phyloP scores from a whole-genome alignment of 2,888 invertebrate species.

The Eurois occulta region DNA sequence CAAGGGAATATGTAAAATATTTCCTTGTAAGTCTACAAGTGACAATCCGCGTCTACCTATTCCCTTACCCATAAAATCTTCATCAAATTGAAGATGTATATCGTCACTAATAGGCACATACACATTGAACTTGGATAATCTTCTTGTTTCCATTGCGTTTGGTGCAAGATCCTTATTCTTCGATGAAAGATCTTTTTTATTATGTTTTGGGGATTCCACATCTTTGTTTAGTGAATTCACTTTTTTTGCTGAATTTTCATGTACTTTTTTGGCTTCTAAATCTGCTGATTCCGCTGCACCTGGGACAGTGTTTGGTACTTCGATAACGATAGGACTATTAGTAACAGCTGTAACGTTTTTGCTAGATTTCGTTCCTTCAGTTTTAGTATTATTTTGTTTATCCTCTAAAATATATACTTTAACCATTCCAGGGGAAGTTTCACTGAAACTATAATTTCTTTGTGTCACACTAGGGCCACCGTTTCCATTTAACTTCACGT shows the following conservation, averaged over 20 bases:
- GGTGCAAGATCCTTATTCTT: background rate
- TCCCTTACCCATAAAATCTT: constrained; percentile 21
- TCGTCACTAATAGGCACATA: constrained; percentile 63
- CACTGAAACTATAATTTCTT: constrained; percentile 4
- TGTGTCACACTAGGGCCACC: constrained; percentile 35
- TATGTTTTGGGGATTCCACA: background rate
- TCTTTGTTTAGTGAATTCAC: background rate
- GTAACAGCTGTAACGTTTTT: background rate
- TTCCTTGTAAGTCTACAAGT: constrained; percentile 38
- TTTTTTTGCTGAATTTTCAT: background rate
- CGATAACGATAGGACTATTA: constrained; percentile 8
- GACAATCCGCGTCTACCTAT: constrained; percentile 40
- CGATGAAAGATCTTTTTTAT: background rate
- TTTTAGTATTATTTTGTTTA: background rate
- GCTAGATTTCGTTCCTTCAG: background rate
- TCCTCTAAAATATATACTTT: constrained; percentile 28
- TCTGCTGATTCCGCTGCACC: background rate
- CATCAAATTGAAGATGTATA: constrained; percentile 2
- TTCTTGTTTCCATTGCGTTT: constrained; percentile 20
- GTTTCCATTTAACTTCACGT: constrained; percentile 46
- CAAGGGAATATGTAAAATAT: constrained; percentile 28
- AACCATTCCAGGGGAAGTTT: constrained; percentile 8
- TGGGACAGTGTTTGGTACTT: background rate
- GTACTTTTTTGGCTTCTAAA: background rate
- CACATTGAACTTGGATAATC: constrained; percentile 18